Evolutionary conservation across 2,113 vertebrate genomes (phyloP), one percentile per base, ranked within the genome.

Genomic region (Dolichotis patagonum): DNA sequence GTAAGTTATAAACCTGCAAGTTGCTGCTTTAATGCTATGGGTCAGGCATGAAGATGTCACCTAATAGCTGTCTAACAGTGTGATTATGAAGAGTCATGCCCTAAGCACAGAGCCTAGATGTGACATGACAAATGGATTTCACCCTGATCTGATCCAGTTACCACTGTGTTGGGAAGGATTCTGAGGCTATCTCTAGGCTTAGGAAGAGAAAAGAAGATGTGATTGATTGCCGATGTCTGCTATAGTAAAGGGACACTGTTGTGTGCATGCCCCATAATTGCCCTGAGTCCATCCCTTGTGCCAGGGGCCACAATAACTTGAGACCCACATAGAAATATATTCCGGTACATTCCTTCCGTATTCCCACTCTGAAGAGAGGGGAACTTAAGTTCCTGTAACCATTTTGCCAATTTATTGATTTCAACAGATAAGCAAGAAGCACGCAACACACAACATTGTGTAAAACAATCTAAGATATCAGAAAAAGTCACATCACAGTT

Each of bases 111-210:
- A 30, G 80, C 41, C 62, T n/a, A 86, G 38, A 81, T 13, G 32
- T 67, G 58, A 46, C 62, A 30, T 54, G 62, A 91, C 38, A 32
- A 92, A 93, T 85, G 28, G 28, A 81, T 94, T 91, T 90, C 58
- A 46, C 24, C 63, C 49, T 84, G 38, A 30, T 80, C 69, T 60
- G 35, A 86, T 75, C 69, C 77, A 71, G 46, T 87, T 60, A 62
- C 88, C 41, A n/a, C 24, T 49, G 46, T 58, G 58, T 30, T 85
- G 85, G 69, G 81, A n/a, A 69, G 75, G 86, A 7, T 52, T 89
- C 84, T 35, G 35, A 54, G 30, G 88, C 35, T 60, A 19, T 30
- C 62, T 63, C 38, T 63, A 94, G 85, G 75, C 81, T 10, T 0
- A 41, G 35, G 56, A 38, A 81, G n/a, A 81, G 30, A n/a, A 24